Evolutionary conservation across 2,113 vertebrate genomes (phyloP), one percentile per base, ranked within the genome.

Genomic region (Aptenodytes forsteri): DNA sequence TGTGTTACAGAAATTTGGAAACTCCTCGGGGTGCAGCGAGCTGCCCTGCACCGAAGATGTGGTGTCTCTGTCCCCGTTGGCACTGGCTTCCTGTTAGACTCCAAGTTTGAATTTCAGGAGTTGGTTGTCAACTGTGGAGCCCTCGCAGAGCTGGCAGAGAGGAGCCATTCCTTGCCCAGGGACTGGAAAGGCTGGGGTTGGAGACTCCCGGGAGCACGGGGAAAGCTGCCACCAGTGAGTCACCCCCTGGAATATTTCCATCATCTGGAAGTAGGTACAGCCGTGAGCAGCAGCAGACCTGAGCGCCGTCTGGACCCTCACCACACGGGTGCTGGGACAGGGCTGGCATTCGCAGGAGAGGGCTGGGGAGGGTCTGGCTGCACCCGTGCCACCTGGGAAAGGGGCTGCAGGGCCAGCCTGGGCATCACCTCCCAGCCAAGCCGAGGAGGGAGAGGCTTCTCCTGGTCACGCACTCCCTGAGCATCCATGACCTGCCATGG

Each of bases 221-320:
- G 62, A 49, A 69, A 30, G 27, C 22, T 50, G 71, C 50, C 26
- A 32, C 49, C 56, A 16, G 6, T 29, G 44, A 32, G 42, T 36
- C 20, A 38, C 10, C 17, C 2, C 12, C 47, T 27, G 77, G 70
- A 25, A 69, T 12, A 9, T 20, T 27, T 47, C 56, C 49, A 32
- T 42, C n/a, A 4, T 7, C 26, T n/a, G 40, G 65, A 44, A 42
- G 56, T 3, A 34, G 20, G 18, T 25, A n/a, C 47, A 72, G n/a
- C n/a, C 3, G 2, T 46, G 47, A 42, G 54, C 6, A 2, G 62
- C 1, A 4, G n/a, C 29, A 87, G 52, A 27, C 14, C 52, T 19
- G 25, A 42, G 25, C 7, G 2, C 19, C 0, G 0, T 36, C 54
- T 2, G 0, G 32, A 50, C 26, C 54, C 13, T 61, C 5, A 0